These are phyloP conservation scores for Parapristionchus giblindavisi DNA, from an alignment of 2,888 invertebrate species.

Conservation along the genomic window DNA sequence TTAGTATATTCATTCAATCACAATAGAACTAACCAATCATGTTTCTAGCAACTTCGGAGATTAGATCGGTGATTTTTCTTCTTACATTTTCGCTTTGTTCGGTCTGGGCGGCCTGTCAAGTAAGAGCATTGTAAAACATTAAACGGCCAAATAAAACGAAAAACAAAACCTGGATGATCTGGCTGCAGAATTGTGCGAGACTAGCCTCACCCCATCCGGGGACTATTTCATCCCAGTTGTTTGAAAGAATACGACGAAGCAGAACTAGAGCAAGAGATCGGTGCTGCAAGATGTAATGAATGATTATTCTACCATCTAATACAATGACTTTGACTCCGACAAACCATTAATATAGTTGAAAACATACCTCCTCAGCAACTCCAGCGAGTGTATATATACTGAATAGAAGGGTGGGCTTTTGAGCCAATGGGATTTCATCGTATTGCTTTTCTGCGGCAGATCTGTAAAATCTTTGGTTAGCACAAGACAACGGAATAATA, in stretches of 20 bases:
- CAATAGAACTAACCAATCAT: constrained; percentile 75
- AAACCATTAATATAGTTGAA: background rate
- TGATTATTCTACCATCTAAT: background rate
- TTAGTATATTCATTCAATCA: background rate
- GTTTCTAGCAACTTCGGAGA: constrained; percentile 70
- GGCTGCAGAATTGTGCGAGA: constrained; percentile 85
- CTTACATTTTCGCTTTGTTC: constrained; percentile 81
- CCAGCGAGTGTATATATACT: constrained; percentile 51
- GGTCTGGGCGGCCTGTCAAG: constrained; percentile 78
- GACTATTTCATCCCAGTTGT: constrained; percentile 90
- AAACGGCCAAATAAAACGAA: background rate
- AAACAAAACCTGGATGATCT: constrained; percentile 33
- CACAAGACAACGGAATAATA: background rate
- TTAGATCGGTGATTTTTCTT: constrained; percentile 49
- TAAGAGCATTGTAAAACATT: background rate
- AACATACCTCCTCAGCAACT: constrained; percentile 51
- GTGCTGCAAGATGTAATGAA: constrained; percentile 71
- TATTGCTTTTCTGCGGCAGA: constrained; percentile 46
- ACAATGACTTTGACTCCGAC: background rate
- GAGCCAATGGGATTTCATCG: constrained; percentile 37
- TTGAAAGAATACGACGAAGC: constrained; percentile 83
- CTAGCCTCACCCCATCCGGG: constrained; percentile 81
- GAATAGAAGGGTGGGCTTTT: constrained; percentile 50
- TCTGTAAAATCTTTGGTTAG: constrained; percentile 2
- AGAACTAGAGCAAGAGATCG: constrained; percentile 93